Percentiles rank a stretch among this genome's conserved stretches.
phyloP scores from a whole-genome alignment of 2,888 invertebrate species.

The Stenchaetothrips biformis region DNA sequence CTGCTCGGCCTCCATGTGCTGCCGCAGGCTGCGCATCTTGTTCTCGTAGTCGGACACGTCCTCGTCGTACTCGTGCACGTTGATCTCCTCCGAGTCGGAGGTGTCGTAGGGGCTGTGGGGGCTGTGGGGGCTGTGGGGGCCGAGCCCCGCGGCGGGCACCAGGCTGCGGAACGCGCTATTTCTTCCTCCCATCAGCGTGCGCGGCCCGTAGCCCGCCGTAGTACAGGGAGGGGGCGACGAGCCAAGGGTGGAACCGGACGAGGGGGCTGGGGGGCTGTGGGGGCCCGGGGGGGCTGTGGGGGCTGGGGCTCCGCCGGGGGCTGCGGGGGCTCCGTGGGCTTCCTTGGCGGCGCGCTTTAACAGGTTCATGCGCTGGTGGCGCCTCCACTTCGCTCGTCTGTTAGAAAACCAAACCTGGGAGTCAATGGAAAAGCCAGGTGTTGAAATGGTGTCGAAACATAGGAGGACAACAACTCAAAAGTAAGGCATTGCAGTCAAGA shows the following conservation, averaged over 20 bases:
- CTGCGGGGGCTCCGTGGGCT: constrained; percentile 40
- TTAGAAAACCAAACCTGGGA: constrained; percentile 99
- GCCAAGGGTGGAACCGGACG: constrained; percentile 40
- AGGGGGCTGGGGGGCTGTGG: constrained; percentile 32
- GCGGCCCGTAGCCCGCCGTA: constrained; percentile 46
- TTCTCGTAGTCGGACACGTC: constrained; percentile 30
- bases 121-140: neutral
- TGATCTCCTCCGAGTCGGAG: constrained; percentile 60
- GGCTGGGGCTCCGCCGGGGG: neutral
- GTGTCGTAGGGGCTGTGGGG: constrained; percentile 33
- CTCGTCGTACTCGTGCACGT: constrained; percentile 72
- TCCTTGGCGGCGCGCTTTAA: constrained; percentile 55
- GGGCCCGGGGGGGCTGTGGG: constrained; percentile 7
- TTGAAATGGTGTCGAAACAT: constrained; percentile 12
- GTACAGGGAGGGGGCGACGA: constrained; percentile 40
- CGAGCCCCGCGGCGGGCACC: constrained; percentile 29
- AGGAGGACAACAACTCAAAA: neutral
- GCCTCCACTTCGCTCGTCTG: constrained; percentile 97
- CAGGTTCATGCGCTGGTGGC: constrained; percentile 92
- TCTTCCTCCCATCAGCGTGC: constrained; percentile 35
- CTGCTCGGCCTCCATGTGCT: constrained; percentile 13
- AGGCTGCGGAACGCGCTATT: constrained; percentile 35
- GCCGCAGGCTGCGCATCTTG: constrained; percentile 21
- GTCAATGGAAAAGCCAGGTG: constrained; percentile 47
- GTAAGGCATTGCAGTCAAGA: too few species aligned